These are phyloP conservation scores for Lathronympha strigana DNA, from an alignment of 2,888 invertebrate species.

Conservation along the genomic window DNA sequence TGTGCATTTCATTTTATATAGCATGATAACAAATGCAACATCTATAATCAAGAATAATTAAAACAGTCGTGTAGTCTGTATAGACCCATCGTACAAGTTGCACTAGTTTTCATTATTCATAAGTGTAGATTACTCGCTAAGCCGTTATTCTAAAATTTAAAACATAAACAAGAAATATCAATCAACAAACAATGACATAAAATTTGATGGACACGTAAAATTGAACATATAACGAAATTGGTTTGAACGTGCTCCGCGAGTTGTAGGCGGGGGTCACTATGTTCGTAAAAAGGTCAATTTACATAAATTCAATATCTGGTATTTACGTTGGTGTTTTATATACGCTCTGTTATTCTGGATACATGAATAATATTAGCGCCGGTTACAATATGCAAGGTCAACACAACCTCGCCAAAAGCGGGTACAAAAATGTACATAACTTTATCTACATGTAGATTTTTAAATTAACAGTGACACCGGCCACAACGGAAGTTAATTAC, in stretches of 20 bases:
- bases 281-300: constrained; percentile 14
- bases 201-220: constrained; percentile 21
- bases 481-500: background rate
- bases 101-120: background rate
- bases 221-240: constrained; percentile 12
- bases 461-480: background rate
- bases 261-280: constrained; percentile 16
- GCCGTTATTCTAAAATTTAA: background rate
- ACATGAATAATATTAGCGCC: constrained; percentile 1
- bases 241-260: background rate
- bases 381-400: background rate
- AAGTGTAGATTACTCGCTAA: background rate
- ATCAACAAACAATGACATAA: constrained; percentile 23
- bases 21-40: background rate
- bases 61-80: background rate
- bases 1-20: too few species aligned
- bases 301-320: constrained; percentile 30
- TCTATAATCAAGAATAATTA: background rate
- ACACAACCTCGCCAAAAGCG: background rate
- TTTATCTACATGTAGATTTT: background rate
- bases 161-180: background rate
- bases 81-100: background rate
- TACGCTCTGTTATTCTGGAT: constrained; percentile 5
- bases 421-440: background rate
- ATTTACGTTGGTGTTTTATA: background rate